Base-by-base conservation (phyloP, 2,888 invertebrate species). In the Tenthredo mesomela region DNA sequence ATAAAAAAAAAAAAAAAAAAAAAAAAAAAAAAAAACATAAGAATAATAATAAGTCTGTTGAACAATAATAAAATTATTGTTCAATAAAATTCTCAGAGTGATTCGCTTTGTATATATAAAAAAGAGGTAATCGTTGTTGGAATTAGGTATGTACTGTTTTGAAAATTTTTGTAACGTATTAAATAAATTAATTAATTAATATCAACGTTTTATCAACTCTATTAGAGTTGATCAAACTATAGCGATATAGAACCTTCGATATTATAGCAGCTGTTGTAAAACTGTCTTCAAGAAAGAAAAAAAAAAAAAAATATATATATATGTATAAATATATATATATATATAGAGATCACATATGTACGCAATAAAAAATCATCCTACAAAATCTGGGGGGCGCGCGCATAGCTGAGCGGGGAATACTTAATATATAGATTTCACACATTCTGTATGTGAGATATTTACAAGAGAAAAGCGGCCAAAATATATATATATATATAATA, bases 361-460 rank as follows among this genome's bases (percentile, higher is more conserved):
- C n/a, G n/a, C n/a, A n/a, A n/a, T n/a, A 29, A 29, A 67, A 33
- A 67, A 33, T 67, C 15, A 67, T 67, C 29, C 25, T 29, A 65
- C 12, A n/a, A 5, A n/a, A 10, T n/a, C n/a, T n/a, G n/a, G 43
- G 43, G 37, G 43, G 71, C 33, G 37, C 21, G 71, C 33, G 25
- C n/a, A n/a, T 21, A 25, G 65, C 25, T 2, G 25, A 33, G 10
- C 1, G 6, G 71, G 54, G 54, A 77, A 50, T 18, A 33, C 54
- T 77, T 33, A 54, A 77, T 65, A 50, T 12, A 84, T 84, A 61
- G n/a, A 40, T 21, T 61, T 18, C 40, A 84, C 61, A 70, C 43
- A 78, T 47, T 70, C 47, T 29, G 58, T 73, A 73, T 75, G 54
- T 75, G 84, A 75, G 37, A 61, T 84, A 84, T 84, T 75, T 84